Base-by-base conservation (phyloP, 2,888 invertebrate species). In the Peribatodes rhomboidaria region DNA sequence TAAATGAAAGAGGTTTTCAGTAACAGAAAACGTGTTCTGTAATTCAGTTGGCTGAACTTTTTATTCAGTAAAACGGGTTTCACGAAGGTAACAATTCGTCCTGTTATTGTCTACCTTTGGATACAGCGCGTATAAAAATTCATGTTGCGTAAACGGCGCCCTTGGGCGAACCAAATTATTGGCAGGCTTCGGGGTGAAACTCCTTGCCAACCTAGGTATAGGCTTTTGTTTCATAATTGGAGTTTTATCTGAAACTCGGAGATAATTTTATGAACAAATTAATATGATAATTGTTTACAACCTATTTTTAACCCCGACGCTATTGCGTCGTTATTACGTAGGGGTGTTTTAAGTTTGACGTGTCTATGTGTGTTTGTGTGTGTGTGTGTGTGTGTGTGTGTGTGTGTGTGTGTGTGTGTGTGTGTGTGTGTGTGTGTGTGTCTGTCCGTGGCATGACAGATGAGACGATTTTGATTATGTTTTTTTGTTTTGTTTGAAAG, bases 111-210 rank as follows among this genome's bases (percentile, higher is more conserved):
- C 41, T 54, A 41, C 55, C 35, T 44, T 46, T 20, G 44, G 44
- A 55, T 55, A 55, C 55, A n/a, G 33, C n/a, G 11, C 44, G 18
- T 44, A 55, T 55, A 55, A 55, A 55, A 44, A 55, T 35, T 55
- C 55, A 46, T 55, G 44, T 44, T 35, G 33, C 55, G 42, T 55
- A 55, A 55, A 55, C 55, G 55, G 44, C 42, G 44, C 55, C 55
- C 55, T 55, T 44, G 44, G 33, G 33, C 44, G 14, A 20, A 55
- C 55, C 55, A 44, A 55, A 55, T 55, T 55, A 55, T 55, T 44
- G 55, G 44, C 31, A 44, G 55, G 44, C 35, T 50, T 50, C 50
- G n/a, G 35, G 20, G 18, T 22, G 16, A 35, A 50, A 35, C 49
- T 18, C 18, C 35, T 16, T 3, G 35, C 50, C 50, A 53, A 14